These are phyloP conservation scores for Branchipolynoe longqiensis DNA, from an alignment of 2,888 invertebrate genomes.

Conservation along the genomic window DNA sequence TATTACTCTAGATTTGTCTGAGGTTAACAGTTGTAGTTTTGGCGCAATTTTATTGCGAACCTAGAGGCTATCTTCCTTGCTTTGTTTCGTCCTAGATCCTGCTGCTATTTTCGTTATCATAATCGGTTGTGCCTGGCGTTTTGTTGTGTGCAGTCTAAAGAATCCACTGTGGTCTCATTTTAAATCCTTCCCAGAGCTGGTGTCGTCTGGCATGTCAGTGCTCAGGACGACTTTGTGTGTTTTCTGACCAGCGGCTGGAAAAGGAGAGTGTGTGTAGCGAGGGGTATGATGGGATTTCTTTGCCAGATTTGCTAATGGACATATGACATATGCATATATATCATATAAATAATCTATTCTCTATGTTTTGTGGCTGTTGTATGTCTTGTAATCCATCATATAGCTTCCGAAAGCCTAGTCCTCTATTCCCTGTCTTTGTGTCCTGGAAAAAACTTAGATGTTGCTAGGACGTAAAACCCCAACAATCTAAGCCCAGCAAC, in stretches of 20 bases:
- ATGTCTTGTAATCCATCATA: too few species aligned
- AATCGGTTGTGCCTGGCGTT: slow-evolving; percentile 38
- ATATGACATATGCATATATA: not conserved
- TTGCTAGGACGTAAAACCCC: too few species aligned
- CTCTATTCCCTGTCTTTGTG: too few species aligned
- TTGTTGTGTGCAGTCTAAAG: slow-evolving; percentile 40
- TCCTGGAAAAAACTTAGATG: too few species aligned
- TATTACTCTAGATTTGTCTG: slow-evolving; percentile 9
- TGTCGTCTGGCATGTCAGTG: not conserved
- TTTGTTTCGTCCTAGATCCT: slow-evolving; percentile 21
- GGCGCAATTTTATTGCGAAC: slow-evolving; percentile 28
- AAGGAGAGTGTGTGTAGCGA: too few species aligned
- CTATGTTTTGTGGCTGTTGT: slow-evolving; percentile 42
- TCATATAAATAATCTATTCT: too few species aligned
- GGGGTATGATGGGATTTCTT: not conserved
- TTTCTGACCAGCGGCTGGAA: too few species aligned
- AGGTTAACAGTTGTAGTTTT: slow-evolving; percentile 16
- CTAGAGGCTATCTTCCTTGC: slow-evolving; percentile 36
- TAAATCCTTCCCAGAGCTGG: not conserved
- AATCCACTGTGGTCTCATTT: slow-evolving; percentile 29
- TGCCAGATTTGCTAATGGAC: slow-evolving; percentile 32
- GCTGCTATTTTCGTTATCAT: not conserved
- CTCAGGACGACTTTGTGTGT: too few species aligned
- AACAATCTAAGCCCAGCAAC: too few species aligned
- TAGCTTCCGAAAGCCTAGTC: too few species aligned